Percentiles rank a stretch among this genome's conserved stretches.
Conservation (phyloP, 2,797 vertebrate species). For the Ptychobarbus kaznakovi region DNA sequence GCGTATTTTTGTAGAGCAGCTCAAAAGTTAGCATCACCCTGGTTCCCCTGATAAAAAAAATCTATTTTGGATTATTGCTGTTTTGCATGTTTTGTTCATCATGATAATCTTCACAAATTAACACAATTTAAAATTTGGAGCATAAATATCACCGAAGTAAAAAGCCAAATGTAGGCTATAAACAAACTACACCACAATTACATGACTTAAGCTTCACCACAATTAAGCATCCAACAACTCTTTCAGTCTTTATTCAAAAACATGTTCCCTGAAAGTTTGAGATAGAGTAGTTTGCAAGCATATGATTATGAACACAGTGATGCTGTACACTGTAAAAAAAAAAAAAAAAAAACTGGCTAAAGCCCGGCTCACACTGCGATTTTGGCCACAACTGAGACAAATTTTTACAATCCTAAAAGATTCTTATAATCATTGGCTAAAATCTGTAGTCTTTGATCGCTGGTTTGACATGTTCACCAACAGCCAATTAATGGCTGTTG, state of each 20-base stretch:
- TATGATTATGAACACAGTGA: neutral
- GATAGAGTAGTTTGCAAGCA: neutral
- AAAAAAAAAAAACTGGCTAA: too few species aligned
- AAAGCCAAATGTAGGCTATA: neutral
- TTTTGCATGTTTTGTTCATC: neutral
- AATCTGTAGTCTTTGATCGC: too few species aligned
- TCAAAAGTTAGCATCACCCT: neutral
- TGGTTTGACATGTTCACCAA: too few species aligned
- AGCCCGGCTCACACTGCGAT: too few species aligned
- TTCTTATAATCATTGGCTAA: too few species aligned
- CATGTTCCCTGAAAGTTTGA: neutral
- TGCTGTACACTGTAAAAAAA: neutral
- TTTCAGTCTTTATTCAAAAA: neutral
- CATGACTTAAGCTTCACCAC: neutral
- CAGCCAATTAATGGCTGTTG: too few species aligned
- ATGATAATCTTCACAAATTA: neutral
- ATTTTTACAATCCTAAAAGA: too few species aligned
- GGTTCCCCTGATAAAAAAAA: neutral
- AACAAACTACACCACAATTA: neutral
- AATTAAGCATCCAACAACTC: neutral
- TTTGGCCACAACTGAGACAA: too few species aligned
- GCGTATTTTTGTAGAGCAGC: neutral
- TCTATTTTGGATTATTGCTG: too few species aligned
- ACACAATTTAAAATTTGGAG: neutral
- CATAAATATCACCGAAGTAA: neutral